Evolutionary conservation across 2,113 vertebrate species (phyloP).

Genomic region (Tachuris rubrigastra): DNA sequence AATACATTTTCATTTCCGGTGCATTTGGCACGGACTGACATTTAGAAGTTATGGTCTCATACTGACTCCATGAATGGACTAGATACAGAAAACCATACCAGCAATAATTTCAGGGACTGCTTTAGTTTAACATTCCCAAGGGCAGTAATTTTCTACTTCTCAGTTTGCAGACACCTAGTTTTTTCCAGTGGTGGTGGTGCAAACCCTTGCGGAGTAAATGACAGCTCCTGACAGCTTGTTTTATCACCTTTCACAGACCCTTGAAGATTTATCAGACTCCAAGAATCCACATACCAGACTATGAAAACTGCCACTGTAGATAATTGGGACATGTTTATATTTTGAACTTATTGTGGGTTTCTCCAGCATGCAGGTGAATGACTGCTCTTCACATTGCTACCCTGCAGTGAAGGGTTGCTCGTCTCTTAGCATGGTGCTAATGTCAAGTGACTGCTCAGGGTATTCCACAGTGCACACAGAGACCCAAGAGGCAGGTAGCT

Average conservation of each 20-base stretch:
- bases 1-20: neutral
- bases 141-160: neutral
- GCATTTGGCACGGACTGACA: neutral
- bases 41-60: neutral
- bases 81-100: neutral
- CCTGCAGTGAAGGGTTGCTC: neutral
- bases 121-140: neutral
- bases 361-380: rapidly evolving
- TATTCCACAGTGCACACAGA: neutral
- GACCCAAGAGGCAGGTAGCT: neutral
- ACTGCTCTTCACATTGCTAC: neutral
- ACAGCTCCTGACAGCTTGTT: neutral
- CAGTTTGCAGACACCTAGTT: neutral
- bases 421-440: neutral
- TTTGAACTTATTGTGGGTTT: neutral
- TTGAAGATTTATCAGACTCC: neutral
- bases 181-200: neutral
- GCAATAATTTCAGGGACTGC: neutral
- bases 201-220: neutral
- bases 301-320: neutral
- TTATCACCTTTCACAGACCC: neutral
- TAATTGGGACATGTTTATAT: neutral
- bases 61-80: neutral
- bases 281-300: neutral
- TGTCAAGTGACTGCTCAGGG: neutral